Percentiles rank a stretch among this genome's conserved stretches.
phyloP scores from a whole-genome alignment of 2,113 vertebrate species.

The Ia io region DNA sequence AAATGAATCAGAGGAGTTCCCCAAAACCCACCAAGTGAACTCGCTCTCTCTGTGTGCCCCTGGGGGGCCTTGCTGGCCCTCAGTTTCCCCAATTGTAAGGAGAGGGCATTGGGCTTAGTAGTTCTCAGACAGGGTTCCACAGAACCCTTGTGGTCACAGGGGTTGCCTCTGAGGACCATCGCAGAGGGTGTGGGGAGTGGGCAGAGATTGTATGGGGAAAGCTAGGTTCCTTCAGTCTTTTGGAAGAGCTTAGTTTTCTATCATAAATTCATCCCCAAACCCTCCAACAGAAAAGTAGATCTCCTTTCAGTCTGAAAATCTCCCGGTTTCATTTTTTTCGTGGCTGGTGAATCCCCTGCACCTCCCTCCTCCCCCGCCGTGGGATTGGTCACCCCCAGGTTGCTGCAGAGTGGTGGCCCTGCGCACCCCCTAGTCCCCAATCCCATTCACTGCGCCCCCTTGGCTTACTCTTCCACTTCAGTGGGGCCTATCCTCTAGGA shows the following conservation, averaged over 20 bases:
- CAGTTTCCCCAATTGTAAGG: background rate
- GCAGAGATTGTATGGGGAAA: background rate
- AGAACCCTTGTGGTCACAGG: background rate
- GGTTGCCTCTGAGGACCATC: background rate
- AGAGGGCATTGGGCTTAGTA: background rate
- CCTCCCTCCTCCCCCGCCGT: too few species aligned
- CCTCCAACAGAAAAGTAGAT: background rate
- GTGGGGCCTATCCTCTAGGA: rapidly evolving
- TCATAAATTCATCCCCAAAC: background rate
- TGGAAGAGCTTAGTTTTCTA: background rate
- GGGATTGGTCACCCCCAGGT: background rate
- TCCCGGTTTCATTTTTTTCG: background rate
- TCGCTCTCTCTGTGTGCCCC: background rate
- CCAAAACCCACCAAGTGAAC: background rate
- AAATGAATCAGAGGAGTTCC: background rate
- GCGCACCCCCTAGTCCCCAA: background rate
- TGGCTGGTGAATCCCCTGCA: too few species aligned
- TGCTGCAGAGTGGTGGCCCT: rapidly evolving
- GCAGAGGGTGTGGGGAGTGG: too few species aligned
- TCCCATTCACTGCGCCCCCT: background rate
- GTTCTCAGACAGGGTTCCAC: background rate
- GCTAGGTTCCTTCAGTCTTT: background rate
- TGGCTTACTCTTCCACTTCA: rapidly evolving
- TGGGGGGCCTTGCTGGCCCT: rapidly evolving
- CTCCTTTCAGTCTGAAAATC: background rate